Evolutionary conservation across 2,888 invertebrate genomes (phyloP), one percentile per base, ranked within the genome.

Genomic region (Cryptophagus acutangulus): DNA sequence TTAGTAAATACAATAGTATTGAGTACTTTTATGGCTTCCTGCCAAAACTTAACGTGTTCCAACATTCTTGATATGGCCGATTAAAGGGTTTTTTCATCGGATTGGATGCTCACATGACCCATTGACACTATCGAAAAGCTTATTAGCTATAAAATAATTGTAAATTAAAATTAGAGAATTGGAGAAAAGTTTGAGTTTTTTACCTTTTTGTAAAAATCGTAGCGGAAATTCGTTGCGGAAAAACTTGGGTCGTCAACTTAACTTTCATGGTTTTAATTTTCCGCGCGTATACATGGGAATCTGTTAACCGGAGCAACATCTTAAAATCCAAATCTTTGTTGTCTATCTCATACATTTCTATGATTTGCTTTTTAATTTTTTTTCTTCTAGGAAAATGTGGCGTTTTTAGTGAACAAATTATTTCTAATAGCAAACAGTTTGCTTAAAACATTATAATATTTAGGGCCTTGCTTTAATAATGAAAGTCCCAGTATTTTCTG

Each of bases 401-500:
- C 26, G n/a, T 26, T 13, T 10, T 12, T 31, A 3, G 8, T 15
- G 9, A 31, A 3, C 14, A 31, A 16, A 16, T 31, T 8, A 13
- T 31, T 31, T 13, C 31, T 3, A 13, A 31, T 16, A 3, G 20
- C 17, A 39, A 45, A 45, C 12, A 45, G 13, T 38, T 38, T 41
- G n/a, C 26, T 30, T 10, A 38, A 25, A 8, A 36, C 13, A 3
- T 29, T 17, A 26, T 45, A 42, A 9, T 25, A 16, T 18, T 16
- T 25, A 5, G 16, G 14, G 34, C 38, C 35, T 12, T 33, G 28
- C 16, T 41, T 45, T 2, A 28, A 9, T 14, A 43, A 20, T 2
- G 36, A 9, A 14, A 43, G 12, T 8, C 30, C 24, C n/a, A 43
- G 20, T n/a, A 45, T 18, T 25, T 45, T 45, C 9, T 41, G 28